Conservation (phyloP, 2,113 vertebrate species). For the Marmota monax region DNA sequence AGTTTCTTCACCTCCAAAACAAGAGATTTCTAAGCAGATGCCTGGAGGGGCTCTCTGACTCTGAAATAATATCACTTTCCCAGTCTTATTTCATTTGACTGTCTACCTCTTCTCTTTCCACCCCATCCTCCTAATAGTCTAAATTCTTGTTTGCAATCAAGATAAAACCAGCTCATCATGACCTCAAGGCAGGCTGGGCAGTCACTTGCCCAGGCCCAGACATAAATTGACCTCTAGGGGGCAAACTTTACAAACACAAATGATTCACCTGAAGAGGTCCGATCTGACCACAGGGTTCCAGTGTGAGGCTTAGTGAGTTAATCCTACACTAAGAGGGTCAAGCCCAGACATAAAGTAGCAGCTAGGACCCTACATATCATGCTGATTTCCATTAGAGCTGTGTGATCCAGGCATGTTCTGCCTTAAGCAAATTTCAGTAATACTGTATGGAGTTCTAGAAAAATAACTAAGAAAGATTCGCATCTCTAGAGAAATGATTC, state of each 20-base stretch:
- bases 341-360: neutral
- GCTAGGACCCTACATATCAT: neutral
- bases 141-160: neutral
- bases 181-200: neutral
- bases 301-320: neutral
- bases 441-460: neutral
- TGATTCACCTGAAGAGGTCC: neutral
- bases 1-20: neutral
- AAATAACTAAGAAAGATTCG: neutral
- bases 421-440: neutral
- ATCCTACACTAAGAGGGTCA: neutral
- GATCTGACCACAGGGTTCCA: neutral
- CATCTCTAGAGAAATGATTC: neutral
- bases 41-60: neutral
- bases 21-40: neutral
- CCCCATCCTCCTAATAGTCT: neutral
- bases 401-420: neutral
- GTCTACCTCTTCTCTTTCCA: neutral
- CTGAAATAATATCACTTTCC: neutral
- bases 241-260: slow-evolving; percentile 60
- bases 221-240: slow-evolving; percentile 21
- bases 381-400: neutral
- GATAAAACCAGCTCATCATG: neutral
- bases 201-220: neutral
- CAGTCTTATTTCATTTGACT: neutral